Conservation (phyloP, 2,113 vertebrate genomes). For the Cephalopterus ornatus region DNA sequence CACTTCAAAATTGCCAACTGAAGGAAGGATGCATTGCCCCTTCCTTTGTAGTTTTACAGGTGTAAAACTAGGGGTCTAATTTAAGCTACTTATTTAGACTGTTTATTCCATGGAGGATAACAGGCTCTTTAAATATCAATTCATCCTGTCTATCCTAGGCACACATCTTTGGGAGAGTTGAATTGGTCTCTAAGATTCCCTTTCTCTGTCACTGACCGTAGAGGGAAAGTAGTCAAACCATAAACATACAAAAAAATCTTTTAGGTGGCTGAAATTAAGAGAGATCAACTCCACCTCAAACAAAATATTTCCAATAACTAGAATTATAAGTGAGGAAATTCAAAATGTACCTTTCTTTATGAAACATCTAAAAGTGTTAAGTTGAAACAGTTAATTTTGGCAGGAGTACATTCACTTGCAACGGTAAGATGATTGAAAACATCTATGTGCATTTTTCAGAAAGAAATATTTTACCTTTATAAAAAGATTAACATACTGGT, state of each 20-base stretch:
- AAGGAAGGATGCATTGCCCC: background rate
- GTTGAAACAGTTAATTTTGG: background rate
- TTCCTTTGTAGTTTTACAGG: background rate
- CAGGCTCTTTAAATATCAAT: background rate
- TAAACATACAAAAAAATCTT: background rate
- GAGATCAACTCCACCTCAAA: background rate
- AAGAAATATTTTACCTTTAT: background rate
- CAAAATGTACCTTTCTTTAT: background rate
- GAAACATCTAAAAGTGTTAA: background rate
- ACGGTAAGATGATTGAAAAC: background rate
- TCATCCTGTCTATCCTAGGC: background rate
- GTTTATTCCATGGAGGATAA: background rate
- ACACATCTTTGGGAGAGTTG: background rate
- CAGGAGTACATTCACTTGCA: background rate
- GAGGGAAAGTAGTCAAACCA: background rate
- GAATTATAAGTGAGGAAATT: background rate
- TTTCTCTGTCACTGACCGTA: background rate
- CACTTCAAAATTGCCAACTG: background rate
- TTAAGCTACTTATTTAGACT: background rate
- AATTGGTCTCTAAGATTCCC: background rate
- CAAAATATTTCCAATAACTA: background rate
- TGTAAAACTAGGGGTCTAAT: background rate
- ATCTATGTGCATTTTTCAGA: background rate
- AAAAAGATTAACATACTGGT: background rate
- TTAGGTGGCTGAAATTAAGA: background rate